Base-by-base conservation (phyloP, 2,888 invertebrate species). In the Melikaiella ostensackeni region DNA sequence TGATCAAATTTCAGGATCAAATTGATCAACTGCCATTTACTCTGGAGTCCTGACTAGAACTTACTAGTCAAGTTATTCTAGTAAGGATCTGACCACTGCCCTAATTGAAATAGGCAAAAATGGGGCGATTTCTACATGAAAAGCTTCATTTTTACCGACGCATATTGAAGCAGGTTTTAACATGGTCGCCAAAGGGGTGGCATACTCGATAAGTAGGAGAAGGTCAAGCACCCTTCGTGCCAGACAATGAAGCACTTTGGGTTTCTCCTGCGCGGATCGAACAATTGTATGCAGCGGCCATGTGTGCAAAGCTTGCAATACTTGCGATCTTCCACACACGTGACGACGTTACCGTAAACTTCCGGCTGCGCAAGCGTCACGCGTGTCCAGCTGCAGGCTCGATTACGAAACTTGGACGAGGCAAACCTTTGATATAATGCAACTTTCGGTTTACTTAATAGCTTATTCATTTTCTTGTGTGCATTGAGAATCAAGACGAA, bases 191-290 rank as follows among this genome's bases (percentile, higher is more conserved):
- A 74, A 50, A 70, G 30, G 16, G 66, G 70, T 77, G 75, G 70
- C 82, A 85, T 84, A 82, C 85, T 86, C 83, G 81, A 87, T 86
- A 89, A 87, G 81, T 89, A 83, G 87, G 87, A 87, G 89, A 91
- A 91, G 91, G 91, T 91, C 91, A 90, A 91, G 91, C 87, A 88
- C 88, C 88, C 88, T 88, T 83, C 81, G 84, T 77, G 80, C 85
- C 88, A 91, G 89, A 91, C 91, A 91, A 91, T 91, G 88, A 89
- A 89, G 88, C 86, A 86, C 88, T 88, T 87, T 77, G 80, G 78
- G 73, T 79, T 78, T 79, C 50, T 30, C n/a, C n/a, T 33, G 50
- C 50, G 33, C 50, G 11, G 50, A 70, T 70, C 70, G 50, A 70
- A 70, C 70, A 30, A 70, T 70, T 46, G 70, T 30, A 70, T 70